Base-by-base conservation (phyloP, 2,888 invertebrate species). In the Apotomis capreana region DNA sequence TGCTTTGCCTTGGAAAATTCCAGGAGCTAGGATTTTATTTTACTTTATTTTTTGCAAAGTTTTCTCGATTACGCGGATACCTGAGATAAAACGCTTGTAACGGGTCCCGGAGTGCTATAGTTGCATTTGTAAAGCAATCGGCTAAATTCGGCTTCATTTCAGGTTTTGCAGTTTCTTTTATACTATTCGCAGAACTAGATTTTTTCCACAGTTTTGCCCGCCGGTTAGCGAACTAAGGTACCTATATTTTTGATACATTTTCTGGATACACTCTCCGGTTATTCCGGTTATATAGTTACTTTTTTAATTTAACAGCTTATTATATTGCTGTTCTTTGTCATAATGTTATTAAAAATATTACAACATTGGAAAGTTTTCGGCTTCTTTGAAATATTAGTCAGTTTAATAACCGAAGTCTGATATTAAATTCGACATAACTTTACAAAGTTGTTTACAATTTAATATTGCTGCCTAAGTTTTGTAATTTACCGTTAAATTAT, bases 1-100 rank as follows among this genome's bases (percentile, higher is more conserved):
- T 76, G 75, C 68, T 67, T 68, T 70, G 55, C 70, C 52, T 61
- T 64, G 51, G 46, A 73, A 70, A 74, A 71, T 55, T 73, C 63
- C 64, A 58, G 58, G 58, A 62, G 62, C 54, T 15, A n/a, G 64
- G 44, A 59, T 73, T 73, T 74, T 63, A 69, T 74, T 74, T 67
- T 26, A 26, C 26, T 26, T 67, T 68, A 58, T 13, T 59, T 65
- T 73, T 62, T 62, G 55, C 36, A 9, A 26, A 15, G 58, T 36
- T 26, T 15, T 63, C 44, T 70, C 60, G 64, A 64, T 70, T 59
- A 54, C 44, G 49, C 26, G 46, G 51, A 15, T 57, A 62, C 54
- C 64, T 44, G 44, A 12, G 65, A 65, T 65, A 65, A 46, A 65
- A 65, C 55, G 26, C 8, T 46, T 65, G 65, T 64, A 55, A 54